Evolutionary conservation across 2,113 vertebrate species (phyloP).

Genomic region (Illadopsis cleaveri): DNA sequence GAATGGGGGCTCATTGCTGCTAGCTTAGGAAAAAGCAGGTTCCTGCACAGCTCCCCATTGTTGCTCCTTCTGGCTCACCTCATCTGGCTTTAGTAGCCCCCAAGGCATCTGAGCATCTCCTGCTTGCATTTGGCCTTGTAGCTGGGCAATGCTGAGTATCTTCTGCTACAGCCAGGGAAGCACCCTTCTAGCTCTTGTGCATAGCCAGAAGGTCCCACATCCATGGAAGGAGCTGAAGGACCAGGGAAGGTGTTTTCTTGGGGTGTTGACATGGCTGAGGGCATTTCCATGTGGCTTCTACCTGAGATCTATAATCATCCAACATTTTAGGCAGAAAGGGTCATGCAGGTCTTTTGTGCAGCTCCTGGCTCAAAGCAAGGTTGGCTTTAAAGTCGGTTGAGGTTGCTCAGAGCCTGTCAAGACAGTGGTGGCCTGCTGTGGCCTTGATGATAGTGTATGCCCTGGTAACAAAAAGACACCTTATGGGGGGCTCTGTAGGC

Average conservation of each 20-base stretch:
- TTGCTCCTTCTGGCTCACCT: background rate
- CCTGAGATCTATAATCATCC: background rate
- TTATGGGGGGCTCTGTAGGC: background rate
- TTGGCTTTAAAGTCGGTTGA: background rate
- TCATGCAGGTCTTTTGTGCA: background rate
- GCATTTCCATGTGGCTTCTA: background rate
- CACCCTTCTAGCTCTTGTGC: background rate
- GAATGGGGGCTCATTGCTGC: background rate
- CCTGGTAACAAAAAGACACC: background rate
- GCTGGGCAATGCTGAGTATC: background rate
- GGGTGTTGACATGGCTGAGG: fast-evolving
- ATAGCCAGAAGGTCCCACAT: background rate
- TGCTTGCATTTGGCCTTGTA: background rate
- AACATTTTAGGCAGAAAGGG: background rate
- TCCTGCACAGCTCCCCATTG: background rate
- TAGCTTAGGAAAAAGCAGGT: background rate
- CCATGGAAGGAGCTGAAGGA: background rate
- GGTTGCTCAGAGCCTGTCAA: background rate
- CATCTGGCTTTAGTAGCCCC: fast-evolving
- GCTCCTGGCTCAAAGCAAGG: background rate
- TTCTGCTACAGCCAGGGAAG: background rate
- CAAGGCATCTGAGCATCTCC: background rate
- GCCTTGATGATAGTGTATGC: background rate
- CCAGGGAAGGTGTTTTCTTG: background rate
- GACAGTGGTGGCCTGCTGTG: background rate